Base-by-base conservation (phyloP, 1,140 invertebrate species). In the Sminthurides bifidus region DNA sequence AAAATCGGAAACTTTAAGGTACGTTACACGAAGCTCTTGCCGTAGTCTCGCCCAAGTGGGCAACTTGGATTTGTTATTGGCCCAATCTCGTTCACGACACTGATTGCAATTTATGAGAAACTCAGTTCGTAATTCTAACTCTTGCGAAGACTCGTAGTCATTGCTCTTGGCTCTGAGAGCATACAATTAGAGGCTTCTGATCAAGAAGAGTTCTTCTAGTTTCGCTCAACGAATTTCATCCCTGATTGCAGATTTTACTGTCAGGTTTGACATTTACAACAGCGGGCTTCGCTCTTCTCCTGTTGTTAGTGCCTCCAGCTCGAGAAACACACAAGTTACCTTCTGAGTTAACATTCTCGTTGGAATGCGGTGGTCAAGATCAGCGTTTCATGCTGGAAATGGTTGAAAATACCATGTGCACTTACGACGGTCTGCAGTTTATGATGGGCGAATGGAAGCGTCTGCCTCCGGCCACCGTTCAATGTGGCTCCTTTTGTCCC, bases 1-100 rank as follows among this genome's bases (percentile, higher is more conserved):
- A 80, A 81, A 68, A 84, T 87, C 58, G 84, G 84, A 54, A 85
- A 87, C 70, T 85, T 85, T 70, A 83, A 79, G 74, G 84, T 85
- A 70, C 75, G 63, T 68, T 24, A 24, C 5, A 31, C 41, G 52
- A 41, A 26, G 17, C n/a, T 5, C n/a, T 15, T 56, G 19, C 1
- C n/a, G n/a, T n/a, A n/a, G n/a, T n/a, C n/a, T n/a, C n/a, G n/a
- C n/a, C n/a, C n/a, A n/a, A n/a, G n/a, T n/a, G n/a, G n/a, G n/a
- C n/a, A n/a, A n/a, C n/a, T n/a, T n/a, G n/a, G n/a, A n/a, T n/a
- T n/a, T n/a, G n/a, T n/a, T n/a, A n/a, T n/a, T n/a, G n/a, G n/a
- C n/a, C n/a, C n/a, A n/a, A n/a, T n/a, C n/a, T n/a, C n/a, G n/a
- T n/a, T n/a, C n/a, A n/a, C n/a, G n/a, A n/a, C 6, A 46, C 24